Evolutionary conservation across 2,797 vertebrate species (phyloP).

Genomic region (Halcyon badia): DNA sequence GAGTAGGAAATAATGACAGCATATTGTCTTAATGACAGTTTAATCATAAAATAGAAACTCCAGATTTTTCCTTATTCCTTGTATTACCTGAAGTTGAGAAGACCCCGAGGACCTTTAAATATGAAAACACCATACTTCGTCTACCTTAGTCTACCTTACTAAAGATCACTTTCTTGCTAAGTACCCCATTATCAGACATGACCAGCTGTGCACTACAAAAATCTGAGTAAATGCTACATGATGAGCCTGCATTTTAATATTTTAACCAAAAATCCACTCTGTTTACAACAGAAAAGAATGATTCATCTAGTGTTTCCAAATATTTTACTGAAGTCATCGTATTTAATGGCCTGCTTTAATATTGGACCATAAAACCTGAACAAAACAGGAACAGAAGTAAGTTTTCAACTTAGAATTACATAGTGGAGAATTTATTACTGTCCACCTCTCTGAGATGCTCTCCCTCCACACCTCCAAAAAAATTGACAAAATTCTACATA

Average conservation of each 20-base stretch:
- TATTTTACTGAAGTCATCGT: not conserved
- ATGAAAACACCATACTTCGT: not conserved
- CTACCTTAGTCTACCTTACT: not conserved
- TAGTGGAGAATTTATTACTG: not conserved
- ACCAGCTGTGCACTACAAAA: not conserved
- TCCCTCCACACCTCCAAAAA: not conserved
- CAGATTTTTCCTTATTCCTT: not conserved
- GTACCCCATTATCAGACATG: not conserved
- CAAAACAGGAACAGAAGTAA: not conserved
- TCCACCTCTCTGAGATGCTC: not conserved
- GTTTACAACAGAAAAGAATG: not conserved
- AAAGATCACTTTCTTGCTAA: not conserved
- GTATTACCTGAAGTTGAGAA: not conserved
- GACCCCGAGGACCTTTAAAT: not conserved
- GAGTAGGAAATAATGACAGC: not conserved
- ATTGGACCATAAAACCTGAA: not conserved
- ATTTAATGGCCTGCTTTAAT: not conserved
- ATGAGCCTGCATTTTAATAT: not conserved
- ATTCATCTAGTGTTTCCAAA: constrained; percentile 12
- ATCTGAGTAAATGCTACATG: not conserved
- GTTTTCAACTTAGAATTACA: not conserved
- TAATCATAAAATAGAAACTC: not conserved
- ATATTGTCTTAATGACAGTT: not conserved
- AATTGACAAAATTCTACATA: not conserved
- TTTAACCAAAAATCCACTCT: not conserved